phyloP scores from a whole-genome alignment of 92 coral and sea anemone genomes.

The Epizoanthus ramosus region DNA sequence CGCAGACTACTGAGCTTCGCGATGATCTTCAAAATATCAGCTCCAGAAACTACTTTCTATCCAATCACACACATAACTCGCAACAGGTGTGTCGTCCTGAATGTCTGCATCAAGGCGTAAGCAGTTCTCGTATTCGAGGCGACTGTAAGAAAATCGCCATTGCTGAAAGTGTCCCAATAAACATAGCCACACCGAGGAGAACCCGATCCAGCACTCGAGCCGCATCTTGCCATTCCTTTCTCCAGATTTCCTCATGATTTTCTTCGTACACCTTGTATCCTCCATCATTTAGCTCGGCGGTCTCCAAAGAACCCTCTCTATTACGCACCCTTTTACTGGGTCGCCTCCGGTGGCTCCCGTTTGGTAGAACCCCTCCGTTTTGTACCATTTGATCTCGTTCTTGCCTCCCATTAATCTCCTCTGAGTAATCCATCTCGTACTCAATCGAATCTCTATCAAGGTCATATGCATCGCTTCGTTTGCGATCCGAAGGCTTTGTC shows the following conservation, averaged over 20 bases:
- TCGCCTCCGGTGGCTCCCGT: constrained; percentile 57
- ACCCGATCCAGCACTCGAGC: constrained; percentile 85
- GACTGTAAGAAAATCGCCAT: constrained; percentile 86
- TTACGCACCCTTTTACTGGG: constrained; percentile 70
- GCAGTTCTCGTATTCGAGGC: constrained; percentile 80
- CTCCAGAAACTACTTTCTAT: too few relatives aligned
- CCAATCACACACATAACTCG: background rate
- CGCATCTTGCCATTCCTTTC: constrained; percentile 90
- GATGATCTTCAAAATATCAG: too few relatives aligned
- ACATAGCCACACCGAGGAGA: constrained; percentile 75
- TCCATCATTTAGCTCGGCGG: constrained; percentile 50
- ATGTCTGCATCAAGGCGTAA: constrained; percentile 57
- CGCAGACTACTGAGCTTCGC: too few relatives aligned
- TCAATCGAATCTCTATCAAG: constrained; percentile 84
- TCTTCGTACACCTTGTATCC: constrained; percentile 46
- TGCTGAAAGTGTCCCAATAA: constrained; percentile 82
- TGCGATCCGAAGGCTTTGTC: constrained; percentile 57
- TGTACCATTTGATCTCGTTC: constrained; percentile 76
- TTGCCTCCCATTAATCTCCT: constrained; percentile 57
- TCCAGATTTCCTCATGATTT: constrained; percentile 67
- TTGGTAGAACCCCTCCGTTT: constrained; percentile 75
- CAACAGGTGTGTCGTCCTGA: background rate
- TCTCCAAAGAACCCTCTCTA: constrained; percentile 55
- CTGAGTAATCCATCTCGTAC: constrained; percentile 80
- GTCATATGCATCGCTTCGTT: constrained; percentile 73